phyloP scores from a whole-genome alignment of 1,140 invertebrate genomes.

The Aricia agestis region DNA sequence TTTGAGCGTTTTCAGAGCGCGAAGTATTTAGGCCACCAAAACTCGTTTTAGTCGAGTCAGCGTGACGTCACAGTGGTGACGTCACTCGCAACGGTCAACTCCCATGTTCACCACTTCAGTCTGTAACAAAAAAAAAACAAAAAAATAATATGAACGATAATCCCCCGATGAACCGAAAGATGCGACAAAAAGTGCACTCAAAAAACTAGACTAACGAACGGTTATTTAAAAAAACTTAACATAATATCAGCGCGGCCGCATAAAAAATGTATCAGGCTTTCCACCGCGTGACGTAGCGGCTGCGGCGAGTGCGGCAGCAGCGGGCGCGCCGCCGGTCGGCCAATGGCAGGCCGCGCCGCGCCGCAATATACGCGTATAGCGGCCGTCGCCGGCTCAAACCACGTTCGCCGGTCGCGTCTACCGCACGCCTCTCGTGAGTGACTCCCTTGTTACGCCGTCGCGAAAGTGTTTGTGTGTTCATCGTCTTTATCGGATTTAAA shows the following conservation, averaged over 20 bases:
- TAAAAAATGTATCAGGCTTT: slow-evolving; percentile 39
- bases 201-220: slow-evolving; percentile 29
- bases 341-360: slow-evolving; percentile 41
- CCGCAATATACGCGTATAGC: slow-evolving; percentile 46
- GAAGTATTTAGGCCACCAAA: background rate
- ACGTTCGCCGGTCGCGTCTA: slow-evolving; percentile 37
- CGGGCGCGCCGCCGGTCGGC: slow-evolving; percentile 45
- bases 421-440: slow-evolving; percentile 45
- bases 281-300: slow-evolving; percentile 48
- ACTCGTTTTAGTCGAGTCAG: background rate
- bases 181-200: slow-evolving; percentile 5
- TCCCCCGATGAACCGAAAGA: slow-evolving; percentile 2
- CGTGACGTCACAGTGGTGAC: background rate
- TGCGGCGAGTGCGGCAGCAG: slow-evolving; percentile 30
- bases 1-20: background rate
- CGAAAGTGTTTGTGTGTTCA: slow-evolving; percentile 48
- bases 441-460: slow-evolving; percentile 32
- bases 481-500: slow-evolving; percentile 35
- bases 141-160: slow-evolving; percentile 8
- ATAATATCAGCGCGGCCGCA: slow-evolving; percentile 21
- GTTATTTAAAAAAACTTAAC: slow-evolving; percentile 22
- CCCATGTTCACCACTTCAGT: background rate
- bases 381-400: slow-evolving; percentile 47
- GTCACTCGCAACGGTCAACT: background rate
- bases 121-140: background rate